Evolutionary conservation across 1,140 invertebrate genomes (phyloP), one percentile per base, ranked within the genome.

Genomic region (Drosophila setifemur): DNA sequence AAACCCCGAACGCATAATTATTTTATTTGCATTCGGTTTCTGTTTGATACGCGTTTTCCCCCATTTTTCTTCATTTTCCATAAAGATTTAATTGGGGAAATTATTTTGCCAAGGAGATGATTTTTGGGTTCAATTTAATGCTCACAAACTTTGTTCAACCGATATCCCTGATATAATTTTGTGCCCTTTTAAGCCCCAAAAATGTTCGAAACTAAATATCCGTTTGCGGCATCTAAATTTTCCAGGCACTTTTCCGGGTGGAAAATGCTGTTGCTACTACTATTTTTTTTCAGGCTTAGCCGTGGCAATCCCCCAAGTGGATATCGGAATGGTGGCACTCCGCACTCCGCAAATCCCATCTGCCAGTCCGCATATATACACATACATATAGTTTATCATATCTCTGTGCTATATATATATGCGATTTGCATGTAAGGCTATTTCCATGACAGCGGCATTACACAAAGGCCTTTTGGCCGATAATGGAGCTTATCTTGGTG

Each of bases 401-500:
- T n/a, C n/a, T n/a, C n/a, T n/a, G n/a, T n/a, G n/a, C n/a, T n/a
- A n/a, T 19, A 14, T 6, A 14, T 35, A 5, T 14, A 11, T 35
- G 29, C 29, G 9, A 31, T n/a, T n/a, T n/a, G n/a, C n/a, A 31
- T 31, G 12, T 35, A 35, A 35, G 31, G n/a, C 3, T 14, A 37
- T 37, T 35, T 37, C 12, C 33, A 2, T 37, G 33, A 2, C 33
- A 18, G n/a, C 1, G 42, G 45, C 28, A 44, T 61, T 55, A 54
- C 54, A 78, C 54, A 78, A 63, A 78, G 75, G 63, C 60, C 63
- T 60, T n/a, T 63, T 50, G 40, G 45, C 72, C 66, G 58, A 71
- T 67, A 72, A 71, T 75, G 77, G 72, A 75, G 77, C 77, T 81
- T 75, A 82, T 81, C 76, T 76, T 60, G 45, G 33, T 40, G 55